Evolutionary conservation across 2,888 invertebrate species (phyloP).

Genomic region (Quadroppia sp.): DNA sequence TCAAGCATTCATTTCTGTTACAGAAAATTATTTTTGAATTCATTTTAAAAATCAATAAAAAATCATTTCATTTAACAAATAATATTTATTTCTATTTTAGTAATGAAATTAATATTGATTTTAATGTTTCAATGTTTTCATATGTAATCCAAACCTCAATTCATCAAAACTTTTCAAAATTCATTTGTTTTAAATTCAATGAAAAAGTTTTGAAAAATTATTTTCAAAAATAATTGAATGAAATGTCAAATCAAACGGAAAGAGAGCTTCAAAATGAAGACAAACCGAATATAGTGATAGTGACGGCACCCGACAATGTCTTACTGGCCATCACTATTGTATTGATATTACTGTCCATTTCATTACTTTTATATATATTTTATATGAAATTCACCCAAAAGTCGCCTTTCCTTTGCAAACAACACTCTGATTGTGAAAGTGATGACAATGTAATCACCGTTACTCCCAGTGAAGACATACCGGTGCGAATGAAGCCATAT

Average conservation of each 20-base stretch:
- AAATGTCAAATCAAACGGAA: conserved; percentile 12
- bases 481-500: neutral
- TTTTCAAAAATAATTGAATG: neutral
- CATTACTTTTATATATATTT: neutral
- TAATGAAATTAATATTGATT: too few species aligned
- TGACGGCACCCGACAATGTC: conserved; percentile 11
- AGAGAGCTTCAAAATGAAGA: conserved; percentile 9
- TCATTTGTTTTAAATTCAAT: too few species aligned
- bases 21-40: too few species aligned
- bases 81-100: too few species aligned
- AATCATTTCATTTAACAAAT: too few species aligned
- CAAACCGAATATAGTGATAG: conserved; percentile 8
- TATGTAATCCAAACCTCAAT: too few species aligned
- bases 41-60: too few species aligned
- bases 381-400: conserved; percentile 7
- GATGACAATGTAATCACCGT: conserved; percentile 17
- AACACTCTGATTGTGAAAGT: conserved; percentile 19
- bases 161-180: too few species aligned
- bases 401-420: neutral
- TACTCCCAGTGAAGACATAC: conserved; percentile 20
- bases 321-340: neutral
- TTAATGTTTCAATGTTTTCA: too few species aligned
- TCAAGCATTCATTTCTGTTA: too few species aligned
- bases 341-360: neutral
- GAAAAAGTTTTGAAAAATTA: too few species aligned